Evolutionary conservation across 2,888 invertebrate species (phyloP).

Genomic region (Julus scandinavius): DNA sequence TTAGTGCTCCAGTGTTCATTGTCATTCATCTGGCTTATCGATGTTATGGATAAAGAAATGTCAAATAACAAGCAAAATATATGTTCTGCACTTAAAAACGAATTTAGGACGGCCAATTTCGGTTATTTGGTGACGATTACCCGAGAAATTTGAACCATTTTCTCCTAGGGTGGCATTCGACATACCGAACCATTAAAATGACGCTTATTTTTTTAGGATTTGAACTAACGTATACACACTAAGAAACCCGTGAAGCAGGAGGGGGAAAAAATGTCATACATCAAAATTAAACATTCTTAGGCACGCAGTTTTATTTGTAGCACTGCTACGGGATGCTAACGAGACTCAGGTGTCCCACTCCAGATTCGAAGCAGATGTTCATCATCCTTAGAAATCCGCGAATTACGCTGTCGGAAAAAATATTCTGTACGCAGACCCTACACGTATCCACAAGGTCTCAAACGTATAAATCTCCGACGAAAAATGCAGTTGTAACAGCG

Average conservation of each 20-base stretch:
- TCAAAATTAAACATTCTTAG: background rate
- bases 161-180: conserved; percentile 22
- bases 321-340: background rate
- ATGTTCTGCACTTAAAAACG: conserved; percentile 33
- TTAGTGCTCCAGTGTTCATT: background rate
- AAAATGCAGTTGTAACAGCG: conserved; percentile 17
- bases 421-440: background rate
- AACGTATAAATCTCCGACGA: background rate
- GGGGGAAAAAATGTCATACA: background rate
- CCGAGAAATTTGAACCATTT: background rate
- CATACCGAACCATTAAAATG: conserved; percentile 9
- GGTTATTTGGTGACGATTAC: conserved; percentile 37
- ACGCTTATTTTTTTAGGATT: conserved; percentile 17
- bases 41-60: background rate
- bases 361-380: background rate
- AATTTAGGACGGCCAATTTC: conserved; percentile 20
- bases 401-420: background rate
- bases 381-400: background rate
- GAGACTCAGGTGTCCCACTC: background rate
- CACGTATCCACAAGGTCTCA: background rate
- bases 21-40: background rate
- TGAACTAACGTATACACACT: background rate
- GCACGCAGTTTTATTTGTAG: background rate
- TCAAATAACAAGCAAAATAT: background rate
- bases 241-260: background rate